Conservation (phyloP, 2,113 vertebrate species). For the Trinectes maculatus region DNA sequence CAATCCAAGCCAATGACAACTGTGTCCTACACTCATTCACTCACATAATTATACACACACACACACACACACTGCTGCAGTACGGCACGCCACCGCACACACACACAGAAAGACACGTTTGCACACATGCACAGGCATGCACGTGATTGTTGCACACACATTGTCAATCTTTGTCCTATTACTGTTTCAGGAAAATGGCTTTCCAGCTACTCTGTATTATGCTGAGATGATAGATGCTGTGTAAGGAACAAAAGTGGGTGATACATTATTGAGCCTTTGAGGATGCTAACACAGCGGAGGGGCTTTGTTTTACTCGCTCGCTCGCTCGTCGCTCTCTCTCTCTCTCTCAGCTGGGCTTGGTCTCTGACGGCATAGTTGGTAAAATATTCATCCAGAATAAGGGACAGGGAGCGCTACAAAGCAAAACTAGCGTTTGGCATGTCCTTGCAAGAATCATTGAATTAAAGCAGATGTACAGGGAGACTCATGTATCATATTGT, state of each 20-base stretch:
- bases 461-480: not conserved
- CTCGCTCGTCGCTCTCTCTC: slow-evolving; percentile 31
- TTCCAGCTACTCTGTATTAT: slow-evolving; percentile 55
- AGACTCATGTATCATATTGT: too few species aligned
- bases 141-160: not conserved
- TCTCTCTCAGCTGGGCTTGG: slow-evolving; percentile 38
- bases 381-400: slow-evolving; percentile 62
- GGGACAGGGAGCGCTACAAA: slow-evolving; percentile 13
- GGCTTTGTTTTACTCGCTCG: slow-evolving; percentile 66
- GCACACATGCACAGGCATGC: not conserved
- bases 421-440: slow-evolving; percentile 11
- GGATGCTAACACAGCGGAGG: slow-evolving; percentile 62
- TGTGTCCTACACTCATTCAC: slow-evolving; percentile 62
- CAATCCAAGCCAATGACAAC: slow-evolving; percentile 72
- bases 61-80: not conserved
- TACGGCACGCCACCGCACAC: slow-evolving; percentile 23
- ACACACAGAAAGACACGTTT: not conserved
- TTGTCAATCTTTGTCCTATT: slow-evolving; percentile 68
- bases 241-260: slow-evolving; percentile 70
- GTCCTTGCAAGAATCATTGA: slow-evolving; percentile 8
- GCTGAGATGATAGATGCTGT: slow-evolving; percentile 69
- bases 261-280: slow-evolving; percentile 72
- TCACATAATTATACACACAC: slow-evolving; percentile 47
- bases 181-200: slow-evolving; percentile 63
- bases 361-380: slow-evolving; percentile 49